phyloP scores from a whole-genome alignment of 2,797 vertebrate genomes.

The Eulemur coronatus region DNA sequence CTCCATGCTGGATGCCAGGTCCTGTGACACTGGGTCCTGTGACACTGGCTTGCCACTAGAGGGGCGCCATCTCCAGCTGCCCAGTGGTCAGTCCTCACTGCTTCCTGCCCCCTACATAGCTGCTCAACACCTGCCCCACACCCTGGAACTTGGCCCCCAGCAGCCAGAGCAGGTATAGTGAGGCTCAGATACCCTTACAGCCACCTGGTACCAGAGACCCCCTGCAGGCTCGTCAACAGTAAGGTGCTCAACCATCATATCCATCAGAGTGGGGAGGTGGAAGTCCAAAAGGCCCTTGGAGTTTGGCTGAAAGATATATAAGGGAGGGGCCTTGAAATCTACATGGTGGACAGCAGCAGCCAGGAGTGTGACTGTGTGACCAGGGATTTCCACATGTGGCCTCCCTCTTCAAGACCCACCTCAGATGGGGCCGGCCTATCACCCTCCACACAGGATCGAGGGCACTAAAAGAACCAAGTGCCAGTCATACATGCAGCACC shows the following conservation, averaged over 20 bases:
- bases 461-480: not conserved
- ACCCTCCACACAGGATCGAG: not conserved
- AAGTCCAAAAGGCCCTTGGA: not conserved
- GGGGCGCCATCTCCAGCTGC: not conserved
- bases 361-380: not conserved
- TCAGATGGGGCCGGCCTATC: not conserved
- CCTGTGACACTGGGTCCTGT: not conserved
- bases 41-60: not conserved
- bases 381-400: not conserved
- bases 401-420: not conserved
- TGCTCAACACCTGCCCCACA: too few relatives aligned
- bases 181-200: not conserved
- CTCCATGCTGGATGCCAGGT: not conserved
- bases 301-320: not conserved
- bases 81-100: not conserved
- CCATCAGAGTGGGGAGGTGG: not conserved
- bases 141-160: not conserved
- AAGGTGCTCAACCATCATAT: not conserved
- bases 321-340: not conserved
- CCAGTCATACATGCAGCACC: accelerated
- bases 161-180: not conserved
- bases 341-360: not conserved
- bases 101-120: too few relatives aligned
- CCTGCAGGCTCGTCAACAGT: not conserved
- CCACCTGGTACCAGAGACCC: not conserved